Conservation (phyloP, 2,113 vertebrate species). For the Sialia sialis region DNA sequence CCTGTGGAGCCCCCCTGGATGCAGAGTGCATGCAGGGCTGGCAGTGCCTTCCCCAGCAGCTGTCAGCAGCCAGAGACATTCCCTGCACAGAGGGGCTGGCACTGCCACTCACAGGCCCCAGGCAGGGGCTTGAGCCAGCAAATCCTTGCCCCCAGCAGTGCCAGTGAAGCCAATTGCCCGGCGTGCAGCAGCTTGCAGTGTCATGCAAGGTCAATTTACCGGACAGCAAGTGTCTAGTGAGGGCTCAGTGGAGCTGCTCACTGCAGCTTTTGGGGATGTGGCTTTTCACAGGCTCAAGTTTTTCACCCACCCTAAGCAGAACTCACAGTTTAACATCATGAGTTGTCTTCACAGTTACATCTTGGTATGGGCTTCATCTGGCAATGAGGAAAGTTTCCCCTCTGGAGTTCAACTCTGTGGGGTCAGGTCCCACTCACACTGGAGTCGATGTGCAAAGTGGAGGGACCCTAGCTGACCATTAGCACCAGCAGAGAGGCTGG, state of each 20-base stretch:
- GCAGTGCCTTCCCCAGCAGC: background rate
- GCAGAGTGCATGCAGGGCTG: background rate
- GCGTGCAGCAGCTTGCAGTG: background rate
- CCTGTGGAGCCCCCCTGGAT: background rate
- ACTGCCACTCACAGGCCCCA: background rate
- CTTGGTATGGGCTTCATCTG: background rate
- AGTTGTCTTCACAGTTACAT: background rate
- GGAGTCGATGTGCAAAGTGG: background rate
- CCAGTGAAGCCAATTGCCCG: background rate
- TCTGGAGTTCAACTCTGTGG: background rate
- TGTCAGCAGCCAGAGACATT: background rate
- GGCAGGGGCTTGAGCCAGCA: background rate
- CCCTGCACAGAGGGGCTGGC: background rate
- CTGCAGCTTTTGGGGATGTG: background rate
- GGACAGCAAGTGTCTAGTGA: background rate
- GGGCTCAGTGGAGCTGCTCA: rapidly evolving
- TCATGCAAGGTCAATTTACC: background rate
- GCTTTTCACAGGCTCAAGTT: background rate
- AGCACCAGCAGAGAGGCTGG: background rate
- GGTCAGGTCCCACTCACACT: background rate
- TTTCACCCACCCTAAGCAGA: background rate
- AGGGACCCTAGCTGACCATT: rapidly evolving
- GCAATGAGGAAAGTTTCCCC: background rate
- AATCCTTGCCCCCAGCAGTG: background rate
- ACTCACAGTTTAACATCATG: rapidly evolving